phyloP scores from a whole-genome alignment of 2,113 vertebrate species.

The Bubo blakistoni region DNA sequence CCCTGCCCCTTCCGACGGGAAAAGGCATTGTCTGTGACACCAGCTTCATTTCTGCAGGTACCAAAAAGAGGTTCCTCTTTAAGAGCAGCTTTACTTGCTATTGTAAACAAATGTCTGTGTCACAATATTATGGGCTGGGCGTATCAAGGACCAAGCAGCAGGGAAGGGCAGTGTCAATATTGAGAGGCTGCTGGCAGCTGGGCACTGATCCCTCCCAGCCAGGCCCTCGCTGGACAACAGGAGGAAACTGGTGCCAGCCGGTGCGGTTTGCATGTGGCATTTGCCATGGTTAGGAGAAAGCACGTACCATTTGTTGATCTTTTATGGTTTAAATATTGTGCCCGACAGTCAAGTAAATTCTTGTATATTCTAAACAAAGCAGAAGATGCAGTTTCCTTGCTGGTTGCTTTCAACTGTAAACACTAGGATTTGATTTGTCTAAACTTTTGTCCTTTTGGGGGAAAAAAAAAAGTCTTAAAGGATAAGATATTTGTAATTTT shows the following conservation, averaged over 20 bases:
- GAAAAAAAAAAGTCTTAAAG: neutral
- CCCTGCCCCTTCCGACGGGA: neutral
- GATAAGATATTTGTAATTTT: neutral
- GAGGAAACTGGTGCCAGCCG: no score
- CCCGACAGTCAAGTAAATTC: neutral
- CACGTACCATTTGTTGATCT: neutral
- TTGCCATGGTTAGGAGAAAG: neutral
- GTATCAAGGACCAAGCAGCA: neutral
- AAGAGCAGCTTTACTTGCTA: neutral
- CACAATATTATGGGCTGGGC: neutral
- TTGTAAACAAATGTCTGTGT: neutral
- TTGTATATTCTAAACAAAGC: neutral
- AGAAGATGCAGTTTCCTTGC: neutral
- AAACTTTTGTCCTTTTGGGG: neutral
- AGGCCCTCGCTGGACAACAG: no score
- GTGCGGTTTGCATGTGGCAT: accelerated
- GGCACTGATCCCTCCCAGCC: neutral
- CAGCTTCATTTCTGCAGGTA: neutral
- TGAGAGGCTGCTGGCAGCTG: neutral
- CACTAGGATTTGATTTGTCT: neutral
- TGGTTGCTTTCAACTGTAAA: neutral
- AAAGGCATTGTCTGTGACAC: neutral
- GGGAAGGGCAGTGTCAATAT: neutral
- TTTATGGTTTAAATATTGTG: neutral
- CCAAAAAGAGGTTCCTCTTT: neutral